phyloP scores from a whole-genome alignment of 1,140 invertebrate species.

The Asobara japonica region DNA sequence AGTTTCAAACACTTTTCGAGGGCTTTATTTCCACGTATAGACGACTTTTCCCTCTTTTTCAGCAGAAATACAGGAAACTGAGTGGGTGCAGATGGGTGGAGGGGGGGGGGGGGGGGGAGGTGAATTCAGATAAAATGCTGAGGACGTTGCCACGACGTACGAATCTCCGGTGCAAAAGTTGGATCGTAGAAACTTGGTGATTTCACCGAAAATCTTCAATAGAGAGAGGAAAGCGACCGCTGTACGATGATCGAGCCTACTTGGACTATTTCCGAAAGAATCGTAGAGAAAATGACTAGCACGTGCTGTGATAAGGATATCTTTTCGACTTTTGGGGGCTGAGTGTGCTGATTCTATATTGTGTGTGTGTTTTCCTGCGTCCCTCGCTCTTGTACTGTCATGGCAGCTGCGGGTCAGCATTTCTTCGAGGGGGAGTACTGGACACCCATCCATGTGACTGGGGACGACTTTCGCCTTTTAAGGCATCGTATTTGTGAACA shows the following conservation, averaged over 20 bases:
- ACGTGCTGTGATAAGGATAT: too few relatives aligned
- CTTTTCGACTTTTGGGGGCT: too few relatives aligned
- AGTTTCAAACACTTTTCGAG: background rate
- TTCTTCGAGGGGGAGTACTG: too few relatives aligned
- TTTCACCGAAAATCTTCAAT: background rate
- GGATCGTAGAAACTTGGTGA: conserved; percentile 23
- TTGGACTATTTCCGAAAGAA: conserved; percentile 38
- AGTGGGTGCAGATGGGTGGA: background rate
- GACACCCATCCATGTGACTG: too few relatives aligned
- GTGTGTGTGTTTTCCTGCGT: background rate
- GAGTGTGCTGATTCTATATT: too few relatives aligned
- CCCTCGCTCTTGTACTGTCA: too few relatives aligned
- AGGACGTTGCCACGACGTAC: background rate
- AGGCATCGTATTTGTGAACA: too few relatives aligned
- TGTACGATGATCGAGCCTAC: conserved; percentile 17
- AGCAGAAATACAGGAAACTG: background rate
- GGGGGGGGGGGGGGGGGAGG: background rate
- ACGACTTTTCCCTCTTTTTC: background rate
- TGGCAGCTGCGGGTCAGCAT: too few relatives aligned
- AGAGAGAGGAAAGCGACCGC: background rate
- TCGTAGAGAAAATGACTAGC: conserved; percentile 33
- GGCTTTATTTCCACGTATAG: background rate
- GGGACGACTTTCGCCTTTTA: too few relatives aligned
- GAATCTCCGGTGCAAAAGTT: conserved; percentile 22
- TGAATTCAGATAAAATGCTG: conserved; percentile 2